These are phyloP conservation scores for Pterocles burchelli DNA, from an alignment of 2,113 vertebrate species.

Conservation along the genomic window DNA sequence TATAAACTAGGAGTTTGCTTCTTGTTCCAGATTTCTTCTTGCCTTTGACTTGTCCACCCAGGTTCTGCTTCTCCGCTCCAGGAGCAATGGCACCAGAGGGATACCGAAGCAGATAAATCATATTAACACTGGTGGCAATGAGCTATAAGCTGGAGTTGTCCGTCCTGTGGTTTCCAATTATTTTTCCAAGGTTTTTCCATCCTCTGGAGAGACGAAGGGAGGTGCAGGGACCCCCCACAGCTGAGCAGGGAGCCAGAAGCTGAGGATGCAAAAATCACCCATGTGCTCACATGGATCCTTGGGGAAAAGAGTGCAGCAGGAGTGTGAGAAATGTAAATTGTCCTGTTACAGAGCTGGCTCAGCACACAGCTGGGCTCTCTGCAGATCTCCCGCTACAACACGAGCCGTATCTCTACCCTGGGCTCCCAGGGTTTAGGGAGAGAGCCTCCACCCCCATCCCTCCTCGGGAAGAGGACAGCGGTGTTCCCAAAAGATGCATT, in stretches of 20 bases:
- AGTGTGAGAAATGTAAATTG: fast-evolving
- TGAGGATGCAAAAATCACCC: background rate
- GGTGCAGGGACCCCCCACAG: background rate
- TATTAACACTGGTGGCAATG: fast-evolving
- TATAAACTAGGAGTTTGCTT: background rate
- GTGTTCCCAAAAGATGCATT: background rate
- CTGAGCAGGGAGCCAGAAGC: background rate
- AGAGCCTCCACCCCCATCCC: background rate
- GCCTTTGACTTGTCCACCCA: background rate
- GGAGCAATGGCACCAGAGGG: fast-evolving
- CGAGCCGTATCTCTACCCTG: background rate
- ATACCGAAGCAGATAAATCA: background rate
- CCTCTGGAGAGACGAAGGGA: background rate
- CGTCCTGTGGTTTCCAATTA: background rate
- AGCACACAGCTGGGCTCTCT: background rate
- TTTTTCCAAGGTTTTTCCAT: background rate
- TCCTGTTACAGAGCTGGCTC: background rate
- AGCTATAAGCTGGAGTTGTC: background rate
- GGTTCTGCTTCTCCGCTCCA: fast-evolving
- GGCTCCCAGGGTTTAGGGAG: background rate
- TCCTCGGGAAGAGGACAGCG: background rate
- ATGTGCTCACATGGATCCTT: fast-evolving
- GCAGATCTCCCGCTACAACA: background rate
- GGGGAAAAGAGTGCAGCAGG: background rate
- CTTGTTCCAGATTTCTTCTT: background rate